Evolutionary conservation across 1,140 invertebrate genomes (phyloP).

Genomic region (Matsumurasca onukii): DNA sequence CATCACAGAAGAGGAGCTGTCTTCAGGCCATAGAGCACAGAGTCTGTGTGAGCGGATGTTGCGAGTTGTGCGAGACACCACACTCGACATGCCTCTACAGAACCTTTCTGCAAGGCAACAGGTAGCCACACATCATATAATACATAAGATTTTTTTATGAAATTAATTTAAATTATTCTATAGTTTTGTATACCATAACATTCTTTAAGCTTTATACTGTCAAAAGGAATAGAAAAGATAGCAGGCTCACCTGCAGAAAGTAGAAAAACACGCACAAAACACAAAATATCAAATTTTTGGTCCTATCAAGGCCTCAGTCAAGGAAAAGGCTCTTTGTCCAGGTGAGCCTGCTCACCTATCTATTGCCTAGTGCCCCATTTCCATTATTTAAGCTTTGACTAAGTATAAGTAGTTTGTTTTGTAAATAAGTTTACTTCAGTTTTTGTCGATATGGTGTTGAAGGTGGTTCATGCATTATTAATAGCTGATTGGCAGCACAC

Average conservation of each 20-base stretch:
- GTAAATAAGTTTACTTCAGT: too few species aligned
- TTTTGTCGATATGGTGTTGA: too few species aligned
- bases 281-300: not conserved
- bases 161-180: not conserved
- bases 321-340: too few species aligned
- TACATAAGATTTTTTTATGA: not conserved
- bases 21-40: not conserved
- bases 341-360: too few species aligned
- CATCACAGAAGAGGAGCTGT: slow-evolving; percentile 2
- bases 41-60: not conserved
- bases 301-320: not conserved
- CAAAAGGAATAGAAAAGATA: not conserved
- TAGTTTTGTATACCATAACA: too few species aligned
- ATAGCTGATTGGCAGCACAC: too few species aligned
- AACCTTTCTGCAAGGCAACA: not conserved
- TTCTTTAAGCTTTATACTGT: too few species aligned
- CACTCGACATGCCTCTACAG: not conserved
- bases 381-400: too few species aligned
- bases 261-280: not conserved
- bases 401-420: too few species aligned
- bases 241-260: not conserved
- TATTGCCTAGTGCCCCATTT: too few species aligned
- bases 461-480: too few species aligned
- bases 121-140: not conserved
- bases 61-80: not conserved